Percentiles rank a stretch among this genome's conserved stretches.
Evolutionary conservation across 2,797 vertebrate species (phyloP).

Genomic region (Furcifer pardalis): DNA sequence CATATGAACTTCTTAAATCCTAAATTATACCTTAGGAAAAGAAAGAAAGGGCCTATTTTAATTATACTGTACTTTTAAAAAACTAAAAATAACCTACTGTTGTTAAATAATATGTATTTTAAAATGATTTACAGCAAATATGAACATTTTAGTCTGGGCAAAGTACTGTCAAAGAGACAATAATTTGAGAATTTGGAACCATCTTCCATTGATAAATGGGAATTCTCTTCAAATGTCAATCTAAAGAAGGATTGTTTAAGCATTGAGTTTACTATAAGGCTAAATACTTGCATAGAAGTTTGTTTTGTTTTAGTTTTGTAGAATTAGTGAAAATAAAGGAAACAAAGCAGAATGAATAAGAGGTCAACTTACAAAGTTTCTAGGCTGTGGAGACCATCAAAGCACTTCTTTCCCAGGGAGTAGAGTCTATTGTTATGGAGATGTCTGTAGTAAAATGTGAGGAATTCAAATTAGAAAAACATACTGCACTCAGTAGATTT

Average conservation of each 20-base stretch:
- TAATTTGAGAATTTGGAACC: background rate
- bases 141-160: conserved; percentile 20
- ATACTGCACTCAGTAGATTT: conserved; percentile 54
- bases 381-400: conserved; percentile 90
- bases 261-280: conserved; percentile 38
- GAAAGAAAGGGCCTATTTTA: background rate
- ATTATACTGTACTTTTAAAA: background rate
- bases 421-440: conserved; percentile 97
- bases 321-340: conserved; percentile 78
- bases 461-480: conserved; percentile 69
- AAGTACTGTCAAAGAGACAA: background rate
- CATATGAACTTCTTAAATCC: conserved; percentile 11
- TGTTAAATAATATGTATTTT: background rate
- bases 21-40: conserved; percentile 27
- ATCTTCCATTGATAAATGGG: background rate
- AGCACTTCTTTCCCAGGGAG: conserved; percentile 95
- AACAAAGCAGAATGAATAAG: conserved; percentile 77
- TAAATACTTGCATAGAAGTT: conserved; percentile 50
- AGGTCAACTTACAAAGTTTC: conserved; percentile 89
- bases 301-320: conserved; percentile 77
- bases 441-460: conserved; percentile 86
- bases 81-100: background rate
- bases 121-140: background rate
- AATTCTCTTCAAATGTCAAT: conserved; percentile 35
- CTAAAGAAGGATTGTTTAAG: conserved; percentile 44